These are phyloP conservation scores for Callaeas wilsoni DNA, from an alignment of 2,113 vertebrate genomes.

Conservation along the genomic window DNA sequence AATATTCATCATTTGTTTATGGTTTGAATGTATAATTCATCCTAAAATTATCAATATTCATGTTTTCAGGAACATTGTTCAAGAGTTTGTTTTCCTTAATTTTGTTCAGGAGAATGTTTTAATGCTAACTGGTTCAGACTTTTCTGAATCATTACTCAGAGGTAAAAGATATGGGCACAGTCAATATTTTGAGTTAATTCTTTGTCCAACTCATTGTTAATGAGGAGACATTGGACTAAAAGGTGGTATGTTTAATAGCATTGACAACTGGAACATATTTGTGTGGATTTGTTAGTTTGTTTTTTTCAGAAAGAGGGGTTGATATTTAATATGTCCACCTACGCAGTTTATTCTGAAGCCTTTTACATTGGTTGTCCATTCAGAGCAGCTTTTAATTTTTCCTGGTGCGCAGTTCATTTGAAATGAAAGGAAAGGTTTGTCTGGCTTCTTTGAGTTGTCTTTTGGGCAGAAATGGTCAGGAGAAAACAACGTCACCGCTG, in stretches of 20 bases:
- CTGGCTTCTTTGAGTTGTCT: background rate
- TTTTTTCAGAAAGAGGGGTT: background rate
- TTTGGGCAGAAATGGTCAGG: background rate
- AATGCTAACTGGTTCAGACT: background rate
- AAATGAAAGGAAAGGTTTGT: background rate
- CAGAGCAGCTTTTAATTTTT: background rate
- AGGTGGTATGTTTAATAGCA: background rate
- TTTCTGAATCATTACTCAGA: background rate
- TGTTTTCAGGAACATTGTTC: background rate
- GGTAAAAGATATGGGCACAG: background rate
- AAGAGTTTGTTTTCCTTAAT: background rate
- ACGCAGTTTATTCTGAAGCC: background rate
- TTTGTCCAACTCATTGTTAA: background rate
- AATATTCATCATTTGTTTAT: background rate
- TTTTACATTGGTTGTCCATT: background rate
- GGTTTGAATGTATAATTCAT: background rate
- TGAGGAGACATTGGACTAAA: background rate
- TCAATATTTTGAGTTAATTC: background rate
- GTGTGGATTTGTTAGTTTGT: background rate
- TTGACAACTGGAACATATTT: background rate
- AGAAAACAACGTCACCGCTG: rapidly evolving
- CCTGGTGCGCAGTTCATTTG: background rate
- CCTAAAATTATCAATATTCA: background rate
- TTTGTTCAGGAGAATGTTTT: background rate
- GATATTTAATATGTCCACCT: background rate